Evolutionary conservation across 2,113 vertebrate species (phyloP).

Genomic region (Leucosticte australis): DNA sequence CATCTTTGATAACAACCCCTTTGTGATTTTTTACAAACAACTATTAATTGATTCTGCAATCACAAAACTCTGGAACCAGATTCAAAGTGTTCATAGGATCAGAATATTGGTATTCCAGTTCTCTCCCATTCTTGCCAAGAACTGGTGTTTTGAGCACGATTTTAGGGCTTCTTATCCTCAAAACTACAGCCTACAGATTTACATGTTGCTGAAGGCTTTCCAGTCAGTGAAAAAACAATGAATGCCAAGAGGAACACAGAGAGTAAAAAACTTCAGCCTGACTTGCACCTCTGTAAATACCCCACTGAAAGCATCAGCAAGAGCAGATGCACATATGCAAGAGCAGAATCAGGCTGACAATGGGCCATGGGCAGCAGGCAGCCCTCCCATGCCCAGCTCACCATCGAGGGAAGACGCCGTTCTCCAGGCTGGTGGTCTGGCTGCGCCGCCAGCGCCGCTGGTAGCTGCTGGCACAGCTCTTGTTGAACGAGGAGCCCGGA

Average conservation of each 20-base stretch:
- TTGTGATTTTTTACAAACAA: not conserved
- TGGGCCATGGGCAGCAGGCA: not conserved
- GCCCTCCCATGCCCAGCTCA: constrained; percentile 64
- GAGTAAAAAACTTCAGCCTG: not conserved
- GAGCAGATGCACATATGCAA: not conserved
- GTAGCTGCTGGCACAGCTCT: constrained; percentile 98
- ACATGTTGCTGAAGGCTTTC: not conserved
- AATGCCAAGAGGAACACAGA: not conserved
- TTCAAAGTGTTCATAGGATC: not conserved
- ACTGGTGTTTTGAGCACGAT: not conserved
- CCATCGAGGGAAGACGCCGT: constrained; percentile 97
- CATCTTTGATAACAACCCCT: not conserved
- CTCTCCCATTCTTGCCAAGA: not conserved
- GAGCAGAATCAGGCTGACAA: not conserved
- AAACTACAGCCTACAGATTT: not conserved
- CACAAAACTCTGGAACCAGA: not conserved
- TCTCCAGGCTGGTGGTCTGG: constrained; percentile 97
- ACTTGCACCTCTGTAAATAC: not conserved
- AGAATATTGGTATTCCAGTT: not conserved
- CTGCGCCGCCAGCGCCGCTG: constrained; percentile 96
- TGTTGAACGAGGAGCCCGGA: constrained; percentile 92
- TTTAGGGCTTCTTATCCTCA: not conserved
- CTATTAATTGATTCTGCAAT: not conserved
- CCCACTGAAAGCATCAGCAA: not conserved
- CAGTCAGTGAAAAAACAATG: not conserved